Base-by-base conservation (phyloP, 2,113 vertebrate species). In the Lophius piscatorius region DNA sequence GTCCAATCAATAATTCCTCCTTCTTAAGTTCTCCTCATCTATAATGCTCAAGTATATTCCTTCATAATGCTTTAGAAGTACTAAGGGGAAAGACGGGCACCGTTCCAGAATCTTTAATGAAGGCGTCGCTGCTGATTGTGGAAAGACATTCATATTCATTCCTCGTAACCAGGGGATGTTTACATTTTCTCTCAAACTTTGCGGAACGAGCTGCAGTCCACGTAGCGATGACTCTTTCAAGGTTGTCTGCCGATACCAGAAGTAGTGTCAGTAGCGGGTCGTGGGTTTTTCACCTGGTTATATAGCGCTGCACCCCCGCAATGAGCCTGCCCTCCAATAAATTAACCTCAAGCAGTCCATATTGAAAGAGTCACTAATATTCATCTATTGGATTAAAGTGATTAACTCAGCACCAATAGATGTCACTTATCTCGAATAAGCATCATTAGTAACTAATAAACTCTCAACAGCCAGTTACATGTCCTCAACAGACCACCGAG, bases 1-100 rank as follows among this genome's bases (percentile, higher is more conserved):
- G 29, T 51, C 7, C 2, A 47, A 84, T 86, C 82, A 52, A 81
- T 82, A 68, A 20, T 47, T 49, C 61, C 40, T 71, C 47, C 61
- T 61, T 57, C 54, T 73, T 44, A 31, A 63, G 36, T 61, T 73
- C 48, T 64, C n/a, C 28, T 74, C 17, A 39, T 70, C 72, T 60
- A 54, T 68, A 50, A 52, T 39, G 16, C 31, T 54, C 21, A 48
- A 40, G 68, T 57, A 26, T 71, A 46, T 58, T 66, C 33, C 21
- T 2, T 58, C 29, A 50, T 44, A 42, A 46, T 39, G 14, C 42
- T 63, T 63, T 24, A 11, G 24, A 52, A 16, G 52, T 31, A 18
- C 29, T 17, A 17, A 26, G 33, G 33, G 48, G 31, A 50, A 55
- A 51, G 42, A 31, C 41, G 35, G 11, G 42, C 35, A 6, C n/a